Percentiles rank a stretch among this genome's conserved stretches.
These are phyloP conservation scores for Drosophila putrida DNA, from an alignment of 2,888 invertebrate genomes.

Conservation along the genomic window DNA sequence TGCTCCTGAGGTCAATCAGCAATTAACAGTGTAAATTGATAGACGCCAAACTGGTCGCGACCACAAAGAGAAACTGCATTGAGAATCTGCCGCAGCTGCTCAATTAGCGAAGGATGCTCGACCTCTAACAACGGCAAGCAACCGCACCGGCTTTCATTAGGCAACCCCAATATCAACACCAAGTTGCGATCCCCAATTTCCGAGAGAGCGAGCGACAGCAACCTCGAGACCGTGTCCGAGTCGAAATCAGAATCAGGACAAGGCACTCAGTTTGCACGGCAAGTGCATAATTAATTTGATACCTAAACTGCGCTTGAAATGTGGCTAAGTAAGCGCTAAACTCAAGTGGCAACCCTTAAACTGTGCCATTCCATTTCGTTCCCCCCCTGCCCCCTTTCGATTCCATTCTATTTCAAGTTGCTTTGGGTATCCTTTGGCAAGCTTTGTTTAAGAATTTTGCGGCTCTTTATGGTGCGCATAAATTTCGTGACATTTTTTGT, in stretches of 20 bases:
- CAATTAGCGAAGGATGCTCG: constrained; percentile 70
- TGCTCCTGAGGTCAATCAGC: constrained; percentile 78
- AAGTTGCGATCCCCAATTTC: not conserved
- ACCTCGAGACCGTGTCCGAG: not conserved
- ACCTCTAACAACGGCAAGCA: constrained; percentile 34
- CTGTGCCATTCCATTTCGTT: constrained; percentile 1
- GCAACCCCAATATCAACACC: constrained; percentile 36
- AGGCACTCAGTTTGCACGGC: constrained; percentile 17
- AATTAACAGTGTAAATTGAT: constrained; percentile 79
- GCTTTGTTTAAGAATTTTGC: constrained; percentile 59
- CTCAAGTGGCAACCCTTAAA: constrained; percentile 40
- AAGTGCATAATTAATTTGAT: constrained; percentile 77
- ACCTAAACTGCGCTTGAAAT: constrained; percentile 52
- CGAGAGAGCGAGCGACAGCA: no score
- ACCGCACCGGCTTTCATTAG: constrained; percentile 67
- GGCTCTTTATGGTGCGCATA: constrained; percentile 69
- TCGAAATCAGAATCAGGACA: constrained; percentile 2
- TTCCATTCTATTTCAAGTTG: constrained; percentile 12
- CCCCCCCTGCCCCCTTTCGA: not conserved
- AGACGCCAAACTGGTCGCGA: constrained; percentile 35
- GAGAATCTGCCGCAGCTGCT: constrained; percentile 47
- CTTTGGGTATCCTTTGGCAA: constrained; percentile 46
- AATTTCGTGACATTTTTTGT: constrained; percentile 76
- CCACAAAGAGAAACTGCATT: constrained; percentile 37
- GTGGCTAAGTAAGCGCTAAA: constrained; percentile 46